These are phyloP conservation scores for Galeopsomyia nigrocyanea DNA, from an alignment of 2,888 invertebrate species.

Conservation along the genomic window DNA sequence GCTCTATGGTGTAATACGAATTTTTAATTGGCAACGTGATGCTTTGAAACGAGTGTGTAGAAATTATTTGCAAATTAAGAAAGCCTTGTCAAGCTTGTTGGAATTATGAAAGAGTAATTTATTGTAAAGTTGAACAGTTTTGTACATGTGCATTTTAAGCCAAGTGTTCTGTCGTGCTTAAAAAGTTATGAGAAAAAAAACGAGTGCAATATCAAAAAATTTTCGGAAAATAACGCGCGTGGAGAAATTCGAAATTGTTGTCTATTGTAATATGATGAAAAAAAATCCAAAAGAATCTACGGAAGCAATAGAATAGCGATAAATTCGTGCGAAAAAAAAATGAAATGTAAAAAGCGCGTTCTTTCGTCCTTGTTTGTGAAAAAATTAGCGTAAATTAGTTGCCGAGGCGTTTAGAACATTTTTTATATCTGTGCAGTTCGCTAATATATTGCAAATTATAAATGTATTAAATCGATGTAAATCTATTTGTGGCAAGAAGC, in stretches of 20 bases:
- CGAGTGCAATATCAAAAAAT: slow-evolving; percentile 43
- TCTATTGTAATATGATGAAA: slow-evolving; percentile 33
- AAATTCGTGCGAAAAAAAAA: slow-evolving; percentile 36
- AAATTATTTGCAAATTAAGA: slow-evolving; percentile 25
- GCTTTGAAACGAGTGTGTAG: slow-evolving; percentile 17
- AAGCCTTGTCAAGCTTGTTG: slow-evolving; percentile 30
- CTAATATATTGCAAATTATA: slow-evolving; percentile 31
- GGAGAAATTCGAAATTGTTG: slow-evolving; percentile 17
- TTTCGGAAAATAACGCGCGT: not conserved
- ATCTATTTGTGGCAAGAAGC: slow-evolving; percentile 27
- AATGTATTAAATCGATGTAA: slow-evolving; percentile 39
- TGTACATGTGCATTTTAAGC: slow-evolving; percentile 38
- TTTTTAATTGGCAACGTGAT: slow-evolving; percentile 26
- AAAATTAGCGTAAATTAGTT: slow-evolving; percentile 28
- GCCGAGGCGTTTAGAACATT: slow-evolving; percentile 11
- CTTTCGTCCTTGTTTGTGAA: slow-evolving; percentile 36
- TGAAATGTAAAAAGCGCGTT: slow-evolving; percentile 37
- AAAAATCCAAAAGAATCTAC: slow-evolving; percentile 31
- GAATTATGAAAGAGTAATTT: slow-evolving; percentile 36
- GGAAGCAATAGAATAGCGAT: slow-evolving; percentile 45
- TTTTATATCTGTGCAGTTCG: slow-evolving; percentile 31
- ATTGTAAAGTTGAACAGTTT: slow-evolving; percentile 41
- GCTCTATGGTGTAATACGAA: slow-evolving; percentile 23
- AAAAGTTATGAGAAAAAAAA: slow-evolving; percentile 32
- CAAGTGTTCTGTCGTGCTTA: slow-evolving; percentile 37